phyloP scores from a whole-genome alignment of 2,888 invertebrate species.

The Nyleta sp. region DNA sequence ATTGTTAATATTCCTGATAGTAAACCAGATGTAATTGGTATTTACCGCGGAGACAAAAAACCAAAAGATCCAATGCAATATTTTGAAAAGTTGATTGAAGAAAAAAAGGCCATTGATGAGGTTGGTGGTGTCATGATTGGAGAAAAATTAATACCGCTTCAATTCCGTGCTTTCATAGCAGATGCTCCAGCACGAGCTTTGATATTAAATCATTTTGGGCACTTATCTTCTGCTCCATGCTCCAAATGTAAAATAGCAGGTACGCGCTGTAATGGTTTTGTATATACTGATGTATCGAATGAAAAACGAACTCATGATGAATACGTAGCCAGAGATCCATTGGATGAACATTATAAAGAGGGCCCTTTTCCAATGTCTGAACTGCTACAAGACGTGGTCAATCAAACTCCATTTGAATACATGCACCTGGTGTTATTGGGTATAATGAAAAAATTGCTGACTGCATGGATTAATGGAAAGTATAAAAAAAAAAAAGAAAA shows the following conservation, averaged over 20 bases:
- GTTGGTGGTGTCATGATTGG: background rate
- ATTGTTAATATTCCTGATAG: constrained; percentile 37
- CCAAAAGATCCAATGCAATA: constrained; percentile 36
- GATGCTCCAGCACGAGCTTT: constrained; percentile 22
- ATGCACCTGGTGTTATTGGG: constrained; percentile 38
- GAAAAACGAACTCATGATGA: constrained; percentile 19
- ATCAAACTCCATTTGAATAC: constrained; percentile 40
- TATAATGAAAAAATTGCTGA: constrained; percentile 24
- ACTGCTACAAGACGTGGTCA: constrained; percentile 25
- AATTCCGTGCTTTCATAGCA: constrained; percentile 15
- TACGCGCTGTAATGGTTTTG: background rate
- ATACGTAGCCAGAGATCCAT: constrained; percentile 6
- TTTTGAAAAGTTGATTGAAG: constrained; percentile 36
- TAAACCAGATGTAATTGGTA: constrained; percentile 43
- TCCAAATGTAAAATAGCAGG: constrained; percentile 24
- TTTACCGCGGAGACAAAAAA: constrained; percentile 38
- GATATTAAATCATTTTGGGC: constrained; percentile 1
- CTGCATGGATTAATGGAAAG: constrained; percentile 18
- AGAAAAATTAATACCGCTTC: background rate
- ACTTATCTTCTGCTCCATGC: background rate
- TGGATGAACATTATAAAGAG: constrained; percentile 31
- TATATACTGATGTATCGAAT: constrained; percentile 6
- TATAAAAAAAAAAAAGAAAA: constrained; percentile 11
- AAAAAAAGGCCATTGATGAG: constrained; percentile 15
- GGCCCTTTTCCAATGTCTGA: constrained; percentile 13